Conservation (phyloP, 1,140 invertebrate genomes). For the Anoplophora glabripennis region DNA sequence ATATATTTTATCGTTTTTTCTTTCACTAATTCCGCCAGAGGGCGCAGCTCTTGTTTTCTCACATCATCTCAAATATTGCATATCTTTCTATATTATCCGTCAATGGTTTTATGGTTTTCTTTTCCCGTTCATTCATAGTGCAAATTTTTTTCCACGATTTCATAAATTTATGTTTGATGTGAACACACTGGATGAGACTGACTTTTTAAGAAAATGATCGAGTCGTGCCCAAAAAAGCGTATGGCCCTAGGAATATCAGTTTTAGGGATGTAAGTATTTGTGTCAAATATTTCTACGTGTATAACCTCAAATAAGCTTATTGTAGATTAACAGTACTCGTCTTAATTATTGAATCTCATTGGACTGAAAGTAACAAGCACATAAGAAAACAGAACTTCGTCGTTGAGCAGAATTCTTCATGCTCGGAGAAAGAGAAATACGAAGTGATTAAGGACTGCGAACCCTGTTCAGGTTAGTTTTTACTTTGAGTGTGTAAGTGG, state of each 20-base stretch:
- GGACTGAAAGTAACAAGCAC: slow-evolving; percentile 54
- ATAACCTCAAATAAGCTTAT: slow-evolving; percentile 32
- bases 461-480: slow-evolving; percentile 65
- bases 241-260: slow-evolving; percentile 63
- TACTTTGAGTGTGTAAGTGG: slow-evolving; percentile 1
- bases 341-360: slow-evolving; percentile 74
- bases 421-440: slow-evolving; percentile 67
- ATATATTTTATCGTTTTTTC: too few species aligned
- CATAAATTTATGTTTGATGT: too few species aligned
- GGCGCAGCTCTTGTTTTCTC: too few species aligned
- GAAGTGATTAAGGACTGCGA: slow-evolving; percentile 71
- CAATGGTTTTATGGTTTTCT: neutral
- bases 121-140: too few species aligned
- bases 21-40: too few species aligned
- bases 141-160: neutral
- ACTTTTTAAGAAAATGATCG: slow-evolving; percentile 56
- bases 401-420: slow-evolving; percentile 73
- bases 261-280: slow-evolving; percentile 56
- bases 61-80: neutral
- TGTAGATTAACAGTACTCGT: slow-evolving; percentile 72
- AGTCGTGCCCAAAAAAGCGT: slow-evolving; percentile 65
- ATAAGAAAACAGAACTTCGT: slow-evolving; percentile 56
- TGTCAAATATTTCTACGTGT: slow-evolving; percentile 7
- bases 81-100: neutral
- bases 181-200: too few species aligned